Conservation (phyloP, 1,140 invertebrate species). For the Yoshiicerus persimilis region DNA sequence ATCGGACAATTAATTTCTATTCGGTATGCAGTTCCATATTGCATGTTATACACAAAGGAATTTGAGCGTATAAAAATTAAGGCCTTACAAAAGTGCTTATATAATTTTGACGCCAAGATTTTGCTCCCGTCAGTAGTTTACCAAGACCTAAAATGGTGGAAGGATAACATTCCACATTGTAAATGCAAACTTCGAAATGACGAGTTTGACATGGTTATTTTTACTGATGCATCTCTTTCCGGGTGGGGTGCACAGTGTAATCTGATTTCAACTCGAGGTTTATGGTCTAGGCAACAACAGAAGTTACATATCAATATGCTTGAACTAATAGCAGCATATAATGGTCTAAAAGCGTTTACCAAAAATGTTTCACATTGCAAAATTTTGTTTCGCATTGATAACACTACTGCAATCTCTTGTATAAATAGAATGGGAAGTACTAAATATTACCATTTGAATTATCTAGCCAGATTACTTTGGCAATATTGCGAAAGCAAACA, state of each 20-base stretch:
- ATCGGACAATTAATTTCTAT: slow-evolving; percentile 14
- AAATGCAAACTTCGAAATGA: background rate
- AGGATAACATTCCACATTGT: background rate
- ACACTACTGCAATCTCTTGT: slow-evolving; percentile 29
- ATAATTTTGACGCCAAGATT: background rate
- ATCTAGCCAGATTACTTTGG: background rate
- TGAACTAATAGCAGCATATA: background rate
- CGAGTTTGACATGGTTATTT: background rate
- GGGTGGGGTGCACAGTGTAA: background rate
- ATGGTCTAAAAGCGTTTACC: background rate
- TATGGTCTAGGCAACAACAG: background rate
- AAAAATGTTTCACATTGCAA: background rate
- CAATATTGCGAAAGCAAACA: background rate
- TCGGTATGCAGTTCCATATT: slow-evolving; percentile 5
- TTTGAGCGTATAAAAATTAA: background rate
- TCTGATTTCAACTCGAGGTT: background rate
- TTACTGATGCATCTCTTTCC: background rate
- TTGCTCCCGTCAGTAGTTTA: background rate
- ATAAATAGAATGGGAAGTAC: slow-evolving; percentile 27
- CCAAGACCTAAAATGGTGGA: slow-evolving; percentile 26
- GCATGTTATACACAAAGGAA: slow-evolving; percentile 21
- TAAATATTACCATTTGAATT: background rate
- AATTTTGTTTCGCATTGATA: slow-evolving; percentile 25
- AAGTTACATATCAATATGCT: background rate
- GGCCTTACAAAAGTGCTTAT: background rate